A percentile compares a stretch with the other conserved stretches of the same genome.
phyloP scores from a whole-genome alignment of 2,888 invertebrate species.

The Sylvicola cinctus region DNA sequence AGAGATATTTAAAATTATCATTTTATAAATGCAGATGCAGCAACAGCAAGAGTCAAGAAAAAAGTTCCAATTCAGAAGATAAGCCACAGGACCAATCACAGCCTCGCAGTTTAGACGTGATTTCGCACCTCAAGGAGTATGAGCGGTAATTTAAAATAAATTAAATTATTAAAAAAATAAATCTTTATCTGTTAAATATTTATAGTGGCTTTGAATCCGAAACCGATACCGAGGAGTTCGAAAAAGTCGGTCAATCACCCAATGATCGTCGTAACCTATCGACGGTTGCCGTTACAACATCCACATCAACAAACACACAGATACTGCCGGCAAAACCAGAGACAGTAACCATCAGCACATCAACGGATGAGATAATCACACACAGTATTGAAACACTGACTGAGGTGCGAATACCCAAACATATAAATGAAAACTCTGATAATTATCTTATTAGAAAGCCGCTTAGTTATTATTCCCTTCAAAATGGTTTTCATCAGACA shows the following conservation, averaged over 20 bases:
- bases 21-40: no score
- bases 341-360: constrained; percentile 11
- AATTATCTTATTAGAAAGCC: constrained; percentile 19
- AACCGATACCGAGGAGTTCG: constrained; percentile 66
- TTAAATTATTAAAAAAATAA: neutral
- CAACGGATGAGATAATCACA: constrained; percentile 16
- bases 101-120: no score
- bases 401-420: constrained; percentile 12
- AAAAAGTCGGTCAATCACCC: constrained; percentile 47
- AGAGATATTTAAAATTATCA: no score
- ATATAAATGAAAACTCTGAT: neutral
- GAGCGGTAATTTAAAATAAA: neutral
- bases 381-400: constrained; percentile 20
- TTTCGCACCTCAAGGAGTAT: neutral
- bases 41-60: no score
- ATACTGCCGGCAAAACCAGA: constrained; percentile 16
- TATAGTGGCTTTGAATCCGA: constrained; percentile 59
- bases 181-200: constrained; percentile 6
- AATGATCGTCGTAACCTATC: constrained; percentile 21
- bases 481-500: neutral
- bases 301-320: constrained; percentile 24
- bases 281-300: constrained; percentile 15
- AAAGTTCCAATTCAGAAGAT: no score
- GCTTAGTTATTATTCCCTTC: constrained; percentile 8
- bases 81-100: no score